phyloP scores from a whole-genome alignment of 2,888 invertebrate genomes.

The Synanthedon vespiformis region DNA sequence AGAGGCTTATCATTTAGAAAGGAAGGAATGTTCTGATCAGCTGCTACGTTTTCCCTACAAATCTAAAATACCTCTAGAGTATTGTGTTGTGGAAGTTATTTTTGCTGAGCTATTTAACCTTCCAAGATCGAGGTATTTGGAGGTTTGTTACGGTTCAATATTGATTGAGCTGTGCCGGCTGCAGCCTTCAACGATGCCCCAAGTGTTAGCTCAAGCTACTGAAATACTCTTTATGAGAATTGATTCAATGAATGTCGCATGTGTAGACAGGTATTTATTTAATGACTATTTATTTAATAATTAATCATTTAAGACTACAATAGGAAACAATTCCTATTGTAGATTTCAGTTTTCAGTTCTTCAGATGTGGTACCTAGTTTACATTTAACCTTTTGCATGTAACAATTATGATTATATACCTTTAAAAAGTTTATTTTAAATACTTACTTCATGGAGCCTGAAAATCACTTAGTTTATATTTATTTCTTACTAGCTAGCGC shows the following conservation, averaged over 20 bases:
- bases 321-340: too few relatives aligned
- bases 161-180: constrained; percentile 97
- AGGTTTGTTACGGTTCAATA: constrained; percentile 94
- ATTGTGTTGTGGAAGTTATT: constrained; percentile 97
- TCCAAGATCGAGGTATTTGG: constrained; percentile 88
- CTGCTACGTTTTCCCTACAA: constrained; percentile 93
- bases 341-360: too few relatives aligned
- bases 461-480: too few relatives aligned
- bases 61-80: constrained; percentile 94
- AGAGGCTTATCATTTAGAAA: constrained; percentile 85
- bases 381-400: too few relatives aligned
- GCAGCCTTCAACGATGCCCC: constrained; percentile 97
- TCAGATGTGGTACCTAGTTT: too few relatives aligned
- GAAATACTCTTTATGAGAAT: constrained; percentile 96
- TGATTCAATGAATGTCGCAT: constrained; percentile 96
- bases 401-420: too few relatives aligned
- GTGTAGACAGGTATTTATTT: constrained; percentile 83
- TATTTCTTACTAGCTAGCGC: too few relatives aligned
- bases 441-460: too few relatives aligned
- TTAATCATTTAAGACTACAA: too few relatives aligned
- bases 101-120: constrained; percentile 94
- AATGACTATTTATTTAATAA: too few relatives aligned
- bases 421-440: too few relatives aligned
- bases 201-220: constrained; percentile 96
- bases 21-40: constrained; percentile 95